Base-by-base conservation (phyloP, 2,888 invertebrate species). In the Ectropis crepuscularia region DNA sequence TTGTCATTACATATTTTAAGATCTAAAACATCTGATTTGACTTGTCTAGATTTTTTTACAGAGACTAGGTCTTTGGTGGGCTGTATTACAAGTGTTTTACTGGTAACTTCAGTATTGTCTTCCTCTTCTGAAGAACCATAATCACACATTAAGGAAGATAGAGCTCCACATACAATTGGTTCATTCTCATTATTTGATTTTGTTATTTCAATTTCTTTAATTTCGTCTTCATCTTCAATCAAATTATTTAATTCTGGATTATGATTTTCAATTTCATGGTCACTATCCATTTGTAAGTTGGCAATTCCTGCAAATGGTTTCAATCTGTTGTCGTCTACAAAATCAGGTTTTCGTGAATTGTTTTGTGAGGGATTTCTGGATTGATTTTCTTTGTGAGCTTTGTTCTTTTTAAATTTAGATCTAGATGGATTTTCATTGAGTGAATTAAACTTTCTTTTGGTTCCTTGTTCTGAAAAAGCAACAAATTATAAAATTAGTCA, bases 41-140 rank as follows among this genome's bases (percentile, higher is more conserved):
- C n/a, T n/a, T 6, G 37, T 48, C 8, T 36, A 37, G 41, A 41
- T n/a, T 48, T 49, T 53, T 39, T 9, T 28, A 28, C 16, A 28
- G 16, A 2, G 16, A 28, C 16, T 28, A 28, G 16, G 16, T 28
- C 2, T 28, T 28, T 28, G 51, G 16, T 11, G 10, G n/a, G 10
- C 7, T 47, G 10, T 50, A 2, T 39, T 48, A 47, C 50, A 37
- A n/a, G 8, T 54, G 7, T 36, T 49, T 38, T 16, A 36, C 12
- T n/a, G 45, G 16, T 5, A 42, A 57, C 36, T 50, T 28, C 51
- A 47, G 42, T 59, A 42, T 55, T 45, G 37, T 72, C 63, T 65
- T 93, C 87, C 58, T 94, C 93, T 78, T 93, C 94, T 63, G 94
- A 93, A 62, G 92, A 91, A 51, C 84, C 90, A 86, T 95, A 95